Evolutionary conservation across 2,797 vertebrate species (phyloP).

Genomic region (Sylvilagus floridanus): DNA sequence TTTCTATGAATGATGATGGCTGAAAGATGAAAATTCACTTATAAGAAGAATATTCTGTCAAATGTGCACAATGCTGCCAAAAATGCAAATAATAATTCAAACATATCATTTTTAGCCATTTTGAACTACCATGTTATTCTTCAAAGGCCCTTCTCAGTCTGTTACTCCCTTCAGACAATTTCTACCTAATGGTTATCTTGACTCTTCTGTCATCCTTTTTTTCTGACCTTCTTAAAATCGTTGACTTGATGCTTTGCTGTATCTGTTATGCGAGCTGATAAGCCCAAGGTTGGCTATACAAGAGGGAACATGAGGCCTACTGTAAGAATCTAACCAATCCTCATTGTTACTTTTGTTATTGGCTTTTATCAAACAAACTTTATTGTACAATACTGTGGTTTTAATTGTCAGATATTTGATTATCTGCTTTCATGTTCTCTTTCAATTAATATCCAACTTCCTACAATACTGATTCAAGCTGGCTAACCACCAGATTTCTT

Average conservation of each 20-base stretch:
- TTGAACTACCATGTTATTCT: slow-evolving; percentile 19
- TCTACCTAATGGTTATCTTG: slow-evolving; percentile 16
- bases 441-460: neutral
- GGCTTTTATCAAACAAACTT: neutral
- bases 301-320: neutral
- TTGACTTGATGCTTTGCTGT: neutral
- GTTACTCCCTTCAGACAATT: neutral
- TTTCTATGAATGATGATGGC: slow-evolving; percentile 60
- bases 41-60: slow-evolving; percentile 28
- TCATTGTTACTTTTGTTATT: neutral
- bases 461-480: neutral
- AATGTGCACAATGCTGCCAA: neutral
- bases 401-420: neutral
- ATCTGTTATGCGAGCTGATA: neutral
- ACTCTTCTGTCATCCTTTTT: neutral
- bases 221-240: slow-evolving; percentile 35
- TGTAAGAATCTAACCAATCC: neutral
- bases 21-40: slow-evolving; percentile 55
- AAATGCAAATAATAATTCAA: slow-evolving; percentile 58
- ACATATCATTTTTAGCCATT: neutral
- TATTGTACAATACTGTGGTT: neutral
- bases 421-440: slow-evolving; percentile 5
- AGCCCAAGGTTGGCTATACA: neutral
- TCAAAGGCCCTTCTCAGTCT: neutral
- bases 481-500: neutral